Evolutionary conservation across 1,140 invertebrate species (phyloP), one percentile per base, ranked within the genome.

Genomic region (Lepidurus couesii): DNA sequence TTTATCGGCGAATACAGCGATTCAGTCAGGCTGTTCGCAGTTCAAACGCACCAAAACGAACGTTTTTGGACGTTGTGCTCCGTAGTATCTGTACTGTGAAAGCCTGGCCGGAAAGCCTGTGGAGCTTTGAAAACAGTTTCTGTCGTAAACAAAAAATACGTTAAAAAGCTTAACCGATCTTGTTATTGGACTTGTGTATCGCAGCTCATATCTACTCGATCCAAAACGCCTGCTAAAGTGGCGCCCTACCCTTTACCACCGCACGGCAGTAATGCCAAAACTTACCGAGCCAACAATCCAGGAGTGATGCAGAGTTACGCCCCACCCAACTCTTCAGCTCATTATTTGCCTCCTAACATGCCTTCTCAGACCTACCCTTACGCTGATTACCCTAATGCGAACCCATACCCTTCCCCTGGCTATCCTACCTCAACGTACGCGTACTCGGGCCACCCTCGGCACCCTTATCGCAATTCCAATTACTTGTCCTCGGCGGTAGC

Each of bases 391-490:
- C 53, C 53, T 21, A 65, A 21, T 16, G 16, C 53, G 53, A 65
- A 65, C 21, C 53, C 53, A 13, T 65, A 65, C 13, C 53, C 53
- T 65, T 9, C 53, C 21, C 53, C 53, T 1, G 53, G 53, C 53
- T 65, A n/a, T 16, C 53, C 53, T 65, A 65, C 53, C 16, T 65
- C 53, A 65, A 21, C 53, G 5, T 65, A 65, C 21, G 16, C 53
- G 21, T 65, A 65, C 53, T 65, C 53, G 9, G 21, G 53, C n/a
- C 4, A 65, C 8, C 6, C 53, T 16, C 53, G 53, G 53, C 53
- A 65, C 21, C 53, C 53, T 65, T 65, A 65, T 65, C 53, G 53
- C 53, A 21, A 65, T 65, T 65, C 53, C 53, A 65, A 65, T 65
- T 65, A 65, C 53, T 21, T 65, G 13, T 65, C 53, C 53, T 65